Evolutionary conservation across 2,113 vertebrate species (phyloP).

Genomic region (Trichechus manatus): DNA sequence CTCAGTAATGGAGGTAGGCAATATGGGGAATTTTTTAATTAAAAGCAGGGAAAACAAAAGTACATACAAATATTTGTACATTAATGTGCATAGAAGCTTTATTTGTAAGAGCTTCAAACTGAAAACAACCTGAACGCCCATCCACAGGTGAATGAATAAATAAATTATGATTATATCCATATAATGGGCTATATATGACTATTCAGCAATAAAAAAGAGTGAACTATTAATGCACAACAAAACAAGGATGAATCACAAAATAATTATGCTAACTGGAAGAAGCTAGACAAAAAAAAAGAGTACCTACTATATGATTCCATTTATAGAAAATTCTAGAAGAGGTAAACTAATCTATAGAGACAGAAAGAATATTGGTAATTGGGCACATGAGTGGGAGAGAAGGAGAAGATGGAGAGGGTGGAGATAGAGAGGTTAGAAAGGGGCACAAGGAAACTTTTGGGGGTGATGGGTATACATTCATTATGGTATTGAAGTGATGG

Average conservation of each 20-base stretch:
- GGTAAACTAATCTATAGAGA: background rate
- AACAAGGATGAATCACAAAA: background rate
- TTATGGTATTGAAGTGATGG: background rate
- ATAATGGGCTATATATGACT: background rate
- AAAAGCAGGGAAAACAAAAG: background rate
- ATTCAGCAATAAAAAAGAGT: background rate
- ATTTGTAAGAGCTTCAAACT: background rate
- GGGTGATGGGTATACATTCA: rapidly evolving
- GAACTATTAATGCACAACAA: background rate
- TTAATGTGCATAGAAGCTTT: background rate
- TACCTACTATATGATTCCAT: background rate
- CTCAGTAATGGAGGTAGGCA: background rate
- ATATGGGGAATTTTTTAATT: background rate
- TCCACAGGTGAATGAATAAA: background rate
- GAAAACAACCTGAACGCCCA: background rate
- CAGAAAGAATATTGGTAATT: background rate
- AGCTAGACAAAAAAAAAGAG: background rate
- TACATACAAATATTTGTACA: background rate
- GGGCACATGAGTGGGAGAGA: too few species aligned
- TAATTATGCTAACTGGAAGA: background rate
- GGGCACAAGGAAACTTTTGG: too few species aligned
- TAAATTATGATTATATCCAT: background rate
- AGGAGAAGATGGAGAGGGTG: background rate
- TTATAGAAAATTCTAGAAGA: background rate
- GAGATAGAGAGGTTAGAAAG: background rate